A percentile compares a stretch with the other conserved stretches of the same genome.
phyloP scores from a whole-genome alignment of 2,888 invertebrate genomes.

The Pachycephus smyrnensis region DNA sequence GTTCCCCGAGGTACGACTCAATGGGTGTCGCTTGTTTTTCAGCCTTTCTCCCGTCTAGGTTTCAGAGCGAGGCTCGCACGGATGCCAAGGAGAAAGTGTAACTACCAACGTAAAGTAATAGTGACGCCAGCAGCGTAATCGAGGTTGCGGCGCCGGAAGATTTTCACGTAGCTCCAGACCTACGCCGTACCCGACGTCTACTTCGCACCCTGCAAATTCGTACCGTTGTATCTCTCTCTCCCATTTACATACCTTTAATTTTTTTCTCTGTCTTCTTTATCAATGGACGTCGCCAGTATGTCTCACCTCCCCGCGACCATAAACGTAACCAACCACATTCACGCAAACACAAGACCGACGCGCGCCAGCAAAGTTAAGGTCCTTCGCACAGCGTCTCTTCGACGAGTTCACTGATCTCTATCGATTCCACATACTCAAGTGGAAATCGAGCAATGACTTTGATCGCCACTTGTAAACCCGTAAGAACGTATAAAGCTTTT shows the following conservation, averaged over 20 bases:
- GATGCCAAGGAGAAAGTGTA: slow-evolving; percentile 56
- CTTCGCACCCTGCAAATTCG: too few species aligned
- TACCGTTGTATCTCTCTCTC: neutral
- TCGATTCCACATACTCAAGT: slow-evolving; percentile 42
- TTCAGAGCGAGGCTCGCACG: too few species aligned
- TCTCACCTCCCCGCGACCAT: too few species aligned
- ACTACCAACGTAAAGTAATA: slow-evolving; percentile 59
- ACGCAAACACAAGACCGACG: too few species aligned
- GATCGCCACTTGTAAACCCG: neutral
- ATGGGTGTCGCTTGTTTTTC: too few species aligned
- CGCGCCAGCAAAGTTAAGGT: too few species aligned
- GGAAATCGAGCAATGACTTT: slow-evolving; percentile 37
- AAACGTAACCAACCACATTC: too few species aligned
- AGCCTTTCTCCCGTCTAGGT: too few species aligned
- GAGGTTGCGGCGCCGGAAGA: slow-evolving; percentile 49
- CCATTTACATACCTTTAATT: neutral
- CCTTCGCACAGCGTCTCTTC: neutral
- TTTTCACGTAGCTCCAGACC: neutral
- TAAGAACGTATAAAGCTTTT: too few species aligned
- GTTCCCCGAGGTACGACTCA: too few species aligned
- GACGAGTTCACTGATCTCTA: slow-evolving; percentile 40
- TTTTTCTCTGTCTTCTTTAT: slow-evolving; percentile 8
- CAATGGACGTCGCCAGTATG: too few species aligned
- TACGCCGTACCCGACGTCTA: too few species aligned
- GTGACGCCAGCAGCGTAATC: slow-evolving; percentile 62